Evolutionary conservation across 2,888 invertebrate species (phyloP).

Genomic region (Chaetoderma sp.): DNA sequence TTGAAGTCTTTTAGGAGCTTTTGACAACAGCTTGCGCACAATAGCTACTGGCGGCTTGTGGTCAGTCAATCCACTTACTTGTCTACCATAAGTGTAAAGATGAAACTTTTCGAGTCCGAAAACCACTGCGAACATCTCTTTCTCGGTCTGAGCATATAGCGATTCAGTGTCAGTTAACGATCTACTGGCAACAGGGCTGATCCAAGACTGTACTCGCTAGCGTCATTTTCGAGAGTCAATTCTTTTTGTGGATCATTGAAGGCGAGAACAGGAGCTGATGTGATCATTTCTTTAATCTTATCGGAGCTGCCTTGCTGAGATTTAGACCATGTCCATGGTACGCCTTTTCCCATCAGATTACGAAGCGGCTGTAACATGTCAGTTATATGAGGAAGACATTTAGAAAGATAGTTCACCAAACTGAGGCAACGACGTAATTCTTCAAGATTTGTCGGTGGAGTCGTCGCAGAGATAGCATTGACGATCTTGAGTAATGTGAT

Average conservation of each 20-base stretch:
- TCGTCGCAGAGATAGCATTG: too few species aligned
- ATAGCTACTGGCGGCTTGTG: constrained; percentile 33
- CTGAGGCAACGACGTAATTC: constrained; percentile 36
- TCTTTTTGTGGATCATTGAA: constrained; percentile 27
- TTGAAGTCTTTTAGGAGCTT: constrained; percentile 31
- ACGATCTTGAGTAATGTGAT: constrained; percentile 36
- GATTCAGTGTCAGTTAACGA: constrained; percentile 28
- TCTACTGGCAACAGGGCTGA: constrained; percentile 29
- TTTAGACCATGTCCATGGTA: constrained; percentile 32
- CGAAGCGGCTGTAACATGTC: constrained; percentile 22
- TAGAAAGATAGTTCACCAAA: constrained; percentile 31
- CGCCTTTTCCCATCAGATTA: constrained; percentile 31
- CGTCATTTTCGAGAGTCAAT: constrained; percentile 34
- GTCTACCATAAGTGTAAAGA: constrained; percentile 28
- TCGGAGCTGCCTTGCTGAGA: constrained; percentile 37
- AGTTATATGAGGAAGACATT: constrained; percentile 30
- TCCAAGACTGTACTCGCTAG: constrained; percentile 39
- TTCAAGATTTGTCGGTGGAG: constrained; percentile 22
- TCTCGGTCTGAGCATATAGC: constrained; percentile 38
- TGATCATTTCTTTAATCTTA: constrained; percentile 24
- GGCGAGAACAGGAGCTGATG: constrained; percentile 31
- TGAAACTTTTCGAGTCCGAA: too few species aligned
- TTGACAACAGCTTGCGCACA: constrained; percentile 28
- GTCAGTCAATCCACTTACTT: constrained; percentile 23
- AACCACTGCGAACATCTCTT: constrained; percentile 38